phyloP scores from a whole-genome alignment of 2,113 vertebrate genomes.

The Sphaerodactylus townsendi region DNA sequence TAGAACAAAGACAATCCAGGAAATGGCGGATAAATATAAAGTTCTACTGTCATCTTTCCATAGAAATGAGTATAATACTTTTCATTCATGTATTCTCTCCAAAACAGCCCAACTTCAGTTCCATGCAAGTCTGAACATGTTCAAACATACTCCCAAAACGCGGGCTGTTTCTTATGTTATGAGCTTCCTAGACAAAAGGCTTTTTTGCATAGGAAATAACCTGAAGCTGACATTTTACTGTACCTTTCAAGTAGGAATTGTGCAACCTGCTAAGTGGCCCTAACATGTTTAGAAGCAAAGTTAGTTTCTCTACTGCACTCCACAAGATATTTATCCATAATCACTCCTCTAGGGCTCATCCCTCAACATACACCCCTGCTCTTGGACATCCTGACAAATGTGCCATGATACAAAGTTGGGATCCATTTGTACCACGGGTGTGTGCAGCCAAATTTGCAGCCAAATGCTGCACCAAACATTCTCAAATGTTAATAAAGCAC shows the following conservation, averaged over 20 bases:
- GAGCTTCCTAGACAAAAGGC: background rate
- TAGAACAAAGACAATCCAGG: too few relatives aligned
- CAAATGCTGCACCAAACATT: background rate
- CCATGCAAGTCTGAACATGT: constrained; percentile 41
- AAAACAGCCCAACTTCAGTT: constrained; percentile 34
- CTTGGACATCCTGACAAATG: background rate
- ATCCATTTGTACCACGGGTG: constrained; percentile 24
- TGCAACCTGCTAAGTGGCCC: background rate
- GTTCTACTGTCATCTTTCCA: too few relatives aligned
- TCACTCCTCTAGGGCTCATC: background rate
- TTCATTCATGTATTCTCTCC: constrained; percentile 22
- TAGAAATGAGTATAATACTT: too few relatives aligned
- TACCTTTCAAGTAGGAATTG: background rate
- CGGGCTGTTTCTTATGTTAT: background rate
- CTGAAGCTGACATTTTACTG: background rate
- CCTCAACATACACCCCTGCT: background rate
- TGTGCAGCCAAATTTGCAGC: background rate
- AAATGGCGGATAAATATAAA: too few relatives aligned
- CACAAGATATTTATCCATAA: background rate
- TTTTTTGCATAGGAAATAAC: background rate
- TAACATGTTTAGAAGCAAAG: background rate
- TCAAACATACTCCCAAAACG: constrained; percentile 29
- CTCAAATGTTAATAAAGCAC: constrained; percentile 7
- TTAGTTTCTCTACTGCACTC: background rate
- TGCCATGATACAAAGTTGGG: background rate